Conservation (phyloP, 2,113 vertebrate genomes). For the Dendropsophus ebraccatus region DNA sequence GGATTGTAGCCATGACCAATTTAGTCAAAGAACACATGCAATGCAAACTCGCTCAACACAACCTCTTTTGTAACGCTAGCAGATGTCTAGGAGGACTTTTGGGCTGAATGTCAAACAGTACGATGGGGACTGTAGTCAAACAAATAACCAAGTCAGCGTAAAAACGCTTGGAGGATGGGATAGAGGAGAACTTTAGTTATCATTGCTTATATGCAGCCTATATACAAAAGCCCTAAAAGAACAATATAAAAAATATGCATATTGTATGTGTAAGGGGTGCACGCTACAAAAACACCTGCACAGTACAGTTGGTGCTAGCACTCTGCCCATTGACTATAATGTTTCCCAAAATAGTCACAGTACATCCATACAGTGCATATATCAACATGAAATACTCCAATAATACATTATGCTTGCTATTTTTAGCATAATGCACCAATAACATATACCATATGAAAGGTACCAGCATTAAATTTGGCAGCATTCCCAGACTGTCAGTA, state of each 20-base stretch:
- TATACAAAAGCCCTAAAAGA: too few relatives aligned
- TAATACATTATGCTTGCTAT: neutral
- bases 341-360: neutral
- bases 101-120: neutral
- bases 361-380: neutral
- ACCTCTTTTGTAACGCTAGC: neutral
- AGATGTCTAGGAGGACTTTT: neutral
- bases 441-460: conserved; percentile 12
- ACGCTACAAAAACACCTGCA: neutral
- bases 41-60: neutral
- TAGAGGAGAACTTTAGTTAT: too few relatives aligned
- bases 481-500: conserved; percentile 29
- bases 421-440: conserved; percentile 36
- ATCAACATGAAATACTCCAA: neutral
- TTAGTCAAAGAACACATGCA: neutral
- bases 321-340: neutral
- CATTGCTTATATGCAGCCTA: too few relatives aligned
- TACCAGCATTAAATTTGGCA: conserved; percentile 13
- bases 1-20: conserved; percentile 10
- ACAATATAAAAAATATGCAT: too few relatives aligned
- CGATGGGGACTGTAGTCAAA: neutral
- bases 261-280: too few relatives aligned
- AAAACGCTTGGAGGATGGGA: neutral
- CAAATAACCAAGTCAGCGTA: neutral
- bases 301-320: neutral